Base-by-base conservation (phyloP, 1,140 invertebrate genomes). In the Artemia franciscana region DNA sequence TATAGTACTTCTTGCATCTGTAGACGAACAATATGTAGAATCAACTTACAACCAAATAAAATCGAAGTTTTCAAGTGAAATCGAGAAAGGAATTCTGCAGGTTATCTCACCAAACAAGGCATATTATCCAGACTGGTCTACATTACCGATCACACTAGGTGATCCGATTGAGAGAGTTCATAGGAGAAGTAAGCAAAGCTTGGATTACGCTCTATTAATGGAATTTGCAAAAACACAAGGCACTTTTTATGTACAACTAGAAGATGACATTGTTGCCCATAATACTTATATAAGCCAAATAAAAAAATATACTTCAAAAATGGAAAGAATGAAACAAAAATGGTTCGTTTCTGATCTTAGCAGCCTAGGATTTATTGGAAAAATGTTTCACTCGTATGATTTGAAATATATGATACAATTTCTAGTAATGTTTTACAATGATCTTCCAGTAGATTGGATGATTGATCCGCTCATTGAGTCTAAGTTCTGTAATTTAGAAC, bases 281-380 rank as follows among this genome's bases (percentile, higher is more conserved):
- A 39, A 82, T 3, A 81, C 83, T 64, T 95, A 87, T 71, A 80
- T 93, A 66, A 81, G 81, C 21, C 81, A 79, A 18, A 96, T 97
- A 82, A 92, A 91, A 73, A 81, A 82, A 39, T 95, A 85, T 73
- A 89, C 88, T 3, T 74, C 90, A 1, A 81, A 86, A 67, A 86
- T 84, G 67, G 83, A 84, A 3, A 78, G 81, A 0, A 74, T 78
- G 25, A 86, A 80, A 67, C 81, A 85, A 64, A 78, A 85, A 62
- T 98, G 92, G 92, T 84, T 96, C 67, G 82, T 96, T 24, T 73
- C 96, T 5, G 91, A 97, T 70, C 97, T 94, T 72, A 96, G 91
- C 69, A 84, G 88, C 63, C 77, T 96, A 1, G 89, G 90, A 39
- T 92, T 91, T 70, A 93, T 94, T 63, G 88, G n/a, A n/a, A 96